Conservation (phyloP, 2,797 vertebrate genomes). For the Danio aesculapii region DNA sequence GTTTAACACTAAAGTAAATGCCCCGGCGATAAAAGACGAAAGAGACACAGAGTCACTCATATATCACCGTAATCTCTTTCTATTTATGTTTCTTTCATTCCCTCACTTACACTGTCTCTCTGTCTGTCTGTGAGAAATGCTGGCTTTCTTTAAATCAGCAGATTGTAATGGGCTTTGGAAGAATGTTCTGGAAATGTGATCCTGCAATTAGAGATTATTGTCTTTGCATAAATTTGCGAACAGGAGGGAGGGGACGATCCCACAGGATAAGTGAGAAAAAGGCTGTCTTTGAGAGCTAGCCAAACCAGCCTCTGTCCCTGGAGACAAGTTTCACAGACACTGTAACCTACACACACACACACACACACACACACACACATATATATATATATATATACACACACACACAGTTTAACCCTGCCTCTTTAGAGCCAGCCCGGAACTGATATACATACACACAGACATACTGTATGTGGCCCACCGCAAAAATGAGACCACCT, state of each 20-base stretch:
- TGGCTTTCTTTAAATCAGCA: slow-evolving; percentile 74
- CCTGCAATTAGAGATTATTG: slow-evolving; percentile 84
- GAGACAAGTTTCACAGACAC: slow-evolving; percentile 57
- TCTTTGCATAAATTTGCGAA: slow-evolving; percentile 82
- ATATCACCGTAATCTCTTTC: slow-evolving; percentile 24
- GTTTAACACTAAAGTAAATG: neutral
- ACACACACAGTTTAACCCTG: slow-evolving; percentile 57
- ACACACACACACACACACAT: slow-evolving; percentile 58
- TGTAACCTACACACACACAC: slow-evolving; percentile 54
- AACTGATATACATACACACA: slow-evolving; percentile 50
- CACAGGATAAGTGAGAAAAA: slow-evolving; percentile 69
- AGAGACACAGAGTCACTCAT: slow-evolving; percentile 12
- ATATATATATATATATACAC: too few relatives aligned
- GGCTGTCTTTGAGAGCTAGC: slow-evolving; percentile 75
- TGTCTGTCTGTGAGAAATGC: slow-evolving; percentile 46
- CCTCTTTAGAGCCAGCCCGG: slow-evolving; percentile 59
- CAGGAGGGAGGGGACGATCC: slow-evolving; percentile 69
- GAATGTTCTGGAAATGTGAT: slow-evolving; percentile 80
- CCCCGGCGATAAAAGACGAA: neutral
- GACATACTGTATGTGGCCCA: slow-evolving; percentile 9
- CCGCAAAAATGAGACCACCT: slow-evolving; percentile 64
- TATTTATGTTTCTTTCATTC: slow-evolving; percentile 30
- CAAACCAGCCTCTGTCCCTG: slow-evolving; percentile 67
- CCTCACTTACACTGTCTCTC: slow-evolving; percentile 36
- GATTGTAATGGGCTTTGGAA: slow-evolving; percentile 80